A percentile compares a stretch with the other conserved stretches of the same genome.
phyloP scores from a whole-genome alignment of 2,797 vertebrate species.

The Enteromius thamalakanensis region DNA sequence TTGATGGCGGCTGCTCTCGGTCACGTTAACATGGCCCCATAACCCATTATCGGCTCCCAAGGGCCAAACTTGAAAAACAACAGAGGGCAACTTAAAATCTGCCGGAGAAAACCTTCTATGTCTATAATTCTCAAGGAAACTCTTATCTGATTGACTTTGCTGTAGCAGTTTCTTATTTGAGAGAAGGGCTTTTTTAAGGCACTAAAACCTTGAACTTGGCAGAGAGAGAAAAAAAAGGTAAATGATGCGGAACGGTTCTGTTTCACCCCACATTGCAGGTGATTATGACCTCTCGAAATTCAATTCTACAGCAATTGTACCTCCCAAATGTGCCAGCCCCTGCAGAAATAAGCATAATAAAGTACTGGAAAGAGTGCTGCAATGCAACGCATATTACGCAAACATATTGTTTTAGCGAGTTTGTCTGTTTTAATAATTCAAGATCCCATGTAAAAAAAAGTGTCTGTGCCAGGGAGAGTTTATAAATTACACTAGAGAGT shows the following conservation, averaged over 20 bases:
- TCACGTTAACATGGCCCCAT: constrained; percentile 76
- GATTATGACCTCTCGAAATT: constrained; percentile 18
- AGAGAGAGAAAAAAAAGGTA: constrained; percentile 50
- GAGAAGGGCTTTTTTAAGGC: constrained; percentile 52
- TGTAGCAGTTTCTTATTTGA: constrained; percentile 63
- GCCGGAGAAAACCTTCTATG: constrained; percentile 26
- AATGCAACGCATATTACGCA: background rate
- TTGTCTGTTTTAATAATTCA: constrained; percentile 3
- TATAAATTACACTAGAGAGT: background rate
- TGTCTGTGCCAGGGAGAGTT: background rate
- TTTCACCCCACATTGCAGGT: constrained; percentile 7
- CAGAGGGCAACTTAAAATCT: constrained; percentile 65
- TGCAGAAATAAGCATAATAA: constrained; percentile 12
- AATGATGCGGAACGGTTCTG: constrained; percentile 30
- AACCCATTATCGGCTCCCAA: constrained; percentile 77
- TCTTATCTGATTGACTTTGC: constrained; percentile 72
- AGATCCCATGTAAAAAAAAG: background rate
- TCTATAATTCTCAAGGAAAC: constrained; percentile 39
- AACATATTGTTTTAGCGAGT: background rate
- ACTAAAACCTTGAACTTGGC: constrained; percentile 41
- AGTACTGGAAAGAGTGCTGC: background rate
- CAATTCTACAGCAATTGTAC: constrained; percentile 17
- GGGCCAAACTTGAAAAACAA: constrained; percentile 71
- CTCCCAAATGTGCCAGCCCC: constrained; percentile 2
- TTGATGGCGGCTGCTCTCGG: constrained; percentile 71